Percentiles rank a stretch among this genome's conserved stretches.
Conservation (phyloP, 1,140 invertebrate genomes). For the Aphidius gifuensis region DNA sequence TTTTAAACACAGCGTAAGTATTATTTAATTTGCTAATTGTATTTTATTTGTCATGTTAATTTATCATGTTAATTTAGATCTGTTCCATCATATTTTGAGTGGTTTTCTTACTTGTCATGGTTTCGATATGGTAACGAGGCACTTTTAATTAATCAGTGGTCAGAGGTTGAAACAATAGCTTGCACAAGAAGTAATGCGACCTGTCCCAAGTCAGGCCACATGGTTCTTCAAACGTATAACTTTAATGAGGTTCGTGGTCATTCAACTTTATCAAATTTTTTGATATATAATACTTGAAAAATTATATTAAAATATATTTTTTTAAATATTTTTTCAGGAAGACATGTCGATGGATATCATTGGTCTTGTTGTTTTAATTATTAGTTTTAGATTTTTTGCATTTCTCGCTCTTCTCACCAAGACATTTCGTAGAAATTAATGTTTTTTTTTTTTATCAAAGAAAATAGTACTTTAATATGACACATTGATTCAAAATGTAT, state of each 20-base stretch:
- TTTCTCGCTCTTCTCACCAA: conserved; percentile 70
- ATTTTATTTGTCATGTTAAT: conserved; percentile 3
- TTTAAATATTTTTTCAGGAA: conserved; percentile 53
- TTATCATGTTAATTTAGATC: conserved; percentile 58
- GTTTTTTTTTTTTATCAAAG: not conserved
- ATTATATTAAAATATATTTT: not conserved
- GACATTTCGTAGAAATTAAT: conserved; percentile 53
- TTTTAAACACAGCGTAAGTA: conserved; percentile 83
- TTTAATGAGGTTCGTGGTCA: conserved; percentile 65
- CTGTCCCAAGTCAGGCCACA: conserved; percentile 71
- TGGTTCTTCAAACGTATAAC: conserved; percentile 75
- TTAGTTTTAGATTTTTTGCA: conserved; percentile 74
- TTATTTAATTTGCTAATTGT: conserved; percentile 12
- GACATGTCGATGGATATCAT: conserved; percentile 71
- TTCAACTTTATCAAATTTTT: not conserved
- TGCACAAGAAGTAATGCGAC: conserved; percentile 71
- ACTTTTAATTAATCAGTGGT: conserved; percentile 92
- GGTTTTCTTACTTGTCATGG: conserved; percentile 93
- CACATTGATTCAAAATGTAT: not conserved
- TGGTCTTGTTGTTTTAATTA: conserved; percentile 67
- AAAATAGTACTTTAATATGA: not conserved
- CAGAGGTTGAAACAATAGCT: conserved; percentile 66
- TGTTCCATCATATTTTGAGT: conserved; percentile 82
- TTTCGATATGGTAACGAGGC: conserved; percentile 93
- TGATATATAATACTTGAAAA: conserved; percentile 1